Evolutionary conservation across 2,113 vertebrate genomes (phyloP).

Genomic region (Thermophis baileyi): DNA sequence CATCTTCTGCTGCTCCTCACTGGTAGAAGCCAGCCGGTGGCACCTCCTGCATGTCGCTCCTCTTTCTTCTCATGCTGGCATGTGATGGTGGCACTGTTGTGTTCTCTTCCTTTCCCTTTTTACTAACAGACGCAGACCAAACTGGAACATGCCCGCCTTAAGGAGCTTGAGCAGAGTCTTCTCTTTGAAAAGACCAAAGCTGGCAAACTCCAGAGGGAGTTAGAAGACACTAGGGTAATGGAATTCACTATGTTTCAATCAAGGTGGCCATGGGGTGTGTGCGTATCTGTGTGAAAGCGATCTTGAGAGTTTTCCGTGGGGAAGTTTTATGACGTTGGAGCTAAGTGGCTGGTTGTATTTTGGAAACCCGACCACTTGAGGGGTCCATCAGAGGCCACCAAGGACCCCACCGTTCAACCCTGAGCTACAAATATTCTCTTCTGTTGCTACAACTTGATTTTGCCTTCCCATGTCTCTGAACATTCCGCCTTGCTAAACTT

Average conservation of each 20-base stretch:
- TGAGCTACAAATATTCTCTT: background rate
- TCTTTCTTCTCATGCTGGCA: conserved; percentile 85
- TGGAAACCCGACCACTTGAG: background rate
- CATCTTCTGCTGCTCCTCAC: conserved; percentile 59
- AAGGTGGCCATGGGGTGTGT: conserved; percentile 47
- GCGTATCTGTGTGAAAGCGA: background rate
- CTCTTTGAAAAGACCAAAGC: conserved; percentile 99
- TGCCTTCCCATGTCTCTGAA: conserved; percentile 14
- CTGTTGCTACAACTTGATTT: background rate
- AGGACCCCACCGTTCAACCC: background rate
- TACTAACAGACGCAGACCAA: conserved; percentile 99
- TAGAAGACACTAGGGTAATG: conserved; percentile 99
- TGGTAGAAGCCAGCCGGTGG: conserved; percentile 72
- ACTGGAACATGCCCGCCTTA: conserved; percentile 99
- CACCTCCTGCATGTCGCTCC: conserved; percentile 82
- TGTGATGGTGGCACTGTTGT: conserved; percentile 99
- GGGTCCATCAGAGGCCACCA: background rate
- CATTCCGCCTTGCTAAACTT: background rate
- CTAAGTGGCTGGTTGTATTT: conserved; percentile 13
- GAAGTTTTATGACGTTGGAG: conserved; percentile 38
- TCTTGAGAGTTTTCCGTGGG: conserved; percentile 30
- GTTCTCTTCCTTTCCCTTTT: conserved; percentile 97
- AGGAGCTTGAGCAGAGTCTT: conserved; percentile 99
- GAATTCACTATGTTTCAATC: conserved; percentile 78
- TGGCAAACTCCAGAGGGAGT: conserved; percentile 99